A percentile compares a stretch with the other conserved stretches of the same genome.
Evolutionary conservation across 2,888 invertebrate genomes (phyloP).

Genomic region (Eristalinus aeneus): DNA sequence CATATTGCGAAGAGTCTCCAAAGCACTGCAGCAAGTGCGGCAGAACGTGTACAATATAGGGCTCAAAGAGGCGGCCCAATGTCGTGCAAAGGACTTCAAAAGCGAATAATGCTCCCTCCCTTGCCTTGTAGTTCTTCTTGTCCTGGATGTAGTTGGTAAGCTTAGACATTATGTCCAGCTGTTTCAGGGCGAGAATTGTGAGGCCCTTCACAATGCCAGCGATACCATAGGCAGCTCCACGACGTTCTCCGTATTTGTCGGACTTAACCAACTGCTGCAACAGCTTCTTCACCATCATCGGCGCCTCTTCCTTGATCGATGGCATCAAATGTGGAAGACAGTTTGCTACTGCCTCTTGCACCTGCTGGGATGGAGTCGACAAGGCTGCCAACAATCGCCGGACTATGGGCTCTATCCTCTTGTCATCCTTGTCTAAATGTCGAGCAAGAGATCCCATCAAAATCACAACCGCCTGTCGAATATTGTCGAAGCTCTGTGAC

Average conservation of each 20-base stretch:
- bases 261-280: conserved; percentile 93
- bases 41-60: conserved; percentile 98
- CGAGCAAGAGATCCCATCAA: conserved; percentile 98
- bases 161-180: conserved; percentile 96
- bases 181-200: conserved; percentile 96
- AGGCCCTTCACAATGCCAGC: conserved; percentile 98
- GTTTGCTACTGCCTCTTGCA: conserved; percentile 98
- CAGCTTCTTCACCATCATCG: conserved; percentile 92
- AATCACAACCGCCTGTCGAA: conserved; percentile 97
- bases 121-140: conserved; percentile 96
- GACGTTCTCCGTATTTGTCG: conserved; percentile 90
- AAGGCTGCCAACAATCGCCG: conserved; percentile 93
- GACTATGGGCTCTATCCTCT: conserved; percentile 96
- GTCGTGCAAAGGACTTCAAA: conserved; percentile 96
- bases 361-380: conserved; percentile 98
- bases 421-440: conserved; percentile 95
- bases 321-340: conserved; percentile 97
- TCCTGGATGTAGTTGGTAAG: conserved; percentile 96
- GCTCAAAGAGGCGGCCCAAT: conserved; percentile 97
- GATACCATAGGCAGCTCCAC: conserved; percentile 98
- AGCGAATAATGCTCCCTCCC: conserved; percentile 98
- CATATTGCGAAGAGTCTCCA: conserved; percentile 97
- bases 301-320: conserved; percentile 94
- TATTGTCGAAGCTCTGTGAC: conserved; percentile 93
- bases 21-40: conserved; percentile 97